Conservation (phyloP, 2,888 invertebrate genomes). For the Lasioglossum marginatum region DNA sequence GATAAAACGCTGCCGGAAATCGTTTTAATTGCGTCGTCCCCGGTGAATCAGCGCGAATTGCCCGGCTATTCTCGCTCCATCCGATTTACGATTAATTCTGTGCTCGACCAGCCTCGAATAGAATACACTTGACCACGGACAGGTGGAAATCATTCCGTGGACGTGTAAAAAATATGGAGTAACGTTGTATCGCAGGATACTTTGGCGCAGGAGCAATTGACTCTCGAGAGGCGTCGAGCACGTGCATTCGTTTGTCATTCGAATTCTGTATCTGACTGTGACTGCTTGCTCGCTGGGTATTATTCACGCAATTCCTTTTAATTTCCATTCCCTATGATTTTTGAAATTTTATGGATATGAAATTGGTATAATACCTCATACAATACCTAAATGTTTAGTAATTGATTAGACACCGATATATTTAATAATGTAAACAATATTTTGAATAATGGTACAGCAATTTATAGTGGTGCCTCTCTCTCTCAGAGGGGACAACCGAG, state of each 20-base stretch:
- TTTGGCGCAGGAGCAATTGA: neutral
- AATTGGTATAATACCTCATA: no score
- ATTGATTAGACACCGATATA: no score
- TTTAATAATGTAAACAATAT: no score
- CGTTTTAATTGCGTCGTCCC: slow-evolving; percentile 43
- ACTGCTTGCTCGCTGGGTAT: neutral
- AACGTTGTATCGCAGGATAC: neutral
- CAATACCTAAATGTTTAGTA: no score
- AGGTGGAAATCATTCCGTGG: neutral
- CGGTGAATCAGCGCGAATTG: slow-evolving; percentile 21
- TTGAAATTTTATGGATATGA: no score
- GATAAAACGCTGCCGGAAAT: slow-evolving; percentile 49
- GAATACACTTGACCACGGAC: neutral
- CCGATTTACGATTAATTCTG: slow-evolving; percentile 9
- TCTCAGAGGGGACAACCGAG: no score
- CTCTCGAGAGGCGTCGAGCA: neutral
- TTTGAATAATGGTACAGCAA: no score
- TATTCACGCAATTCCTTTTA: neutral
- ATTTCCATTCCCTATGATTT: no score
- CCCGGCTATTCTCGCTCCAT: neutral
- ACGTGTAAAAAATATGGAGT: neutral
- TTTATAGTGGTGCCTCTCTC: no score
- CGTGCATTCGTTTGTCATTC: neutral
- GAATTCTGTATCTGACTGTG: neutral
- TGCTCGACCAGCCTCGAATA: neutral